Percentiles rank a stretch among this genome's conserved stretches.
Evolutionary conservation across 2,888 invertebrate species (phyloP).

Genomic region (Sesamia inferens): DNA sequence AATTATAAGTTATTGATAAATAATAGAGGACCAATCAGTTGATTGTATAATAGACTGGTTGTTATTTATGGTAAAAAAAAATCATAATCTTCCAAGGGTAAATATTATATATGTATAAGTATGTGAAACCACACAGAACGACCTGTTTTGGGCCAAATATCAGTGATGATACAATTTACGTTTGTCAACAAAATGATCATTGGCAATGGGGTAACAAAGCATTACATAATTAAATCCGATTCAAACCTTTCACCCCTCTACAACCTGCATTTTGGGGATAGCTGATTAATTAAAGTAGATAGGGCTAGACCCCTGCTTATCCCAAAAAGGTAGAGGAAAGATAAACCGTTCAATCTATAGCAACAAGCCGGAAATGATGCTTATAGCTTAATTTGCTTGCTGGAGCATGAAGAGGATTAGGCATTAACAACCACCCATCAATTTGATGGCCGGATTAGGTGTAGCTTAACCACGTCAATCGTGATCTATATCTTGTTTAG

Average conservation of each 20-base stretch:
- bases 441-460: constrained; percentile 44
- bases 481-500: not conserved
- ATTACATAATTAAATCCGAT: constrained; percentile 13
- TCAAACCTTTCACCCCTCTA: constrained; percentile 24
- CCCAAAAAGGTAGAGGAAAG: constrained; percentile 19
- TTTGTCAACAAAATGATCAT: not conserved
- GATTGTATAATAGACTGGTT: not conserved
- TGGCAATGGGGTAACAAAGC: not conserved
- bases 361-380: constrained; percentile 40
- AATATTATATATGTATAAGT: not conserved
- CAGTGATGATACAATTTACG: not conserved
- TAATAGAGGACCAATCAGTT: not conserved
- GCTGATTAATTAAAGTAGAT: constrained; percentile 51
- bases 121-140: not conserved
- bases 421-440: constrained; percentile 39
- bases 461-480: constrained; percentile 37
- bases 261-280: constrained; percentile 21
- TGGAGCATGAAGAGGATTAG: constrained; percentile 44
- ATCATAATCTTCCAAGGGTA: not conserved
- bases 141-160: not conserved
- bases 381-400: constrained; percentile 27
- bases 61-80: not conserved
- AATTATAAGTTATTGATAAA: constrained; percentile 19
- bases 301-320: constrained; percentile 28
- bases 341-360: constrained; percentile 32